Conservation (phyloP, 1,140 invertebrate genomes). For the Carposina sasakii region DNA sequence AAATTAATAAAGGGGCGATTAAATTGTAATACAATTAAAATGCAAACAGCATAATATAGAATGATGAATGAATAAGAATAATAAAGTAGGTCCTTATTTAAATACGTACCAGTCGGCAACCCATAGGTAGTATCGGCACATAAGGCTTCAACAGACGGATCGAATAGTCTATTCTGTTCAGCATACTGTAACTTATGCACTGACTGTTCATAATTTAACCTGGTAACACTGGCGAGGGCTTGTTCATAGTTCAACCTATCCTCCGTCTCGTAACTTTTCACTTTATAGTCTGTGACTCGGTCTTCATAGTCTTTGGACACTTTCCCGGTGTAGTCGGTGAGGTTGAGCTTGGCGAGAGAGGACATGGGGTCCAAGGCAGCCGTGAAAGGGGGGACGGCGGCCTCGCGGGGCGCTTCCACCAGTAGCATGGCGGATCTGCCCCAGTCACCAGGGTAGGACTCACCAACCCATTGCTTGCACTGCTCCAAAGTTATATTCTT, state of each 20-base stretch:
- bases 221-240: slow-evolving; percentile 41
- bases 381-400: slow-evolving; percentile 66
- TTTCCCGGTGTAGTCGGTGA: slow-evolving; percentile 66
- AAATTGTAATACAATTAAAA: too few species aligned
- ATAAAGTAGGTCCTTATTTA: too few species aligned
- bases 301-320: slow-evolving; percentile 25
- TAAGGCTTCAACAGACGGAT: slow-evolving; percentile 45
- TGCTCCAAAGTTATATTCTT: too few species aligned
- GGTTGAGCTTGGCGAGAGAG: slow-evolving; percentile 57
- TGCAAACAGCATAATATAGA: too few species aligned
- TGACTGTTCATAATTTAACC: slow-evolving; percentile 56
- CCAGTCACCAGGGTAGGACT: slow-evolving; percentile 32
- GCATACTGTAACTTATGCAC: slow-evolving; percentile 51
- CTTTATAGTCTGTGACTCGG: too few species aligned
- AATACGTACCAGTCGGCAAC: slow-evolving; percentile 48
- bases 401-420: slow-evolving; percentile 65
- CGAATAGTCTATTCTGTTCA: slow-evolving; percentile 52
- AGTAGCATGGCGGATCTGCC: slow-evolving; percentile 59
- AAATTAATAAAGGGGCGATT: too few species aligned
- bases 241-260: slow-evolving; percentile 54
- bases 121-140: slow-evolving; percentile 50
- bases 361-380: slow-evolving; percentile 64
- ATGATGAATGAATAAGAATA: slow-evolving; percentile 8
- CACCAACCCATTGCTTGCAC: slow-evolving; percentile 35
- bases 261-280: slow-evolving; percentile 47